phyloP scores from a whole-genome alignment of 2,113 vertebrate species.

The Ptychochromis oligacanthus region DNA sequence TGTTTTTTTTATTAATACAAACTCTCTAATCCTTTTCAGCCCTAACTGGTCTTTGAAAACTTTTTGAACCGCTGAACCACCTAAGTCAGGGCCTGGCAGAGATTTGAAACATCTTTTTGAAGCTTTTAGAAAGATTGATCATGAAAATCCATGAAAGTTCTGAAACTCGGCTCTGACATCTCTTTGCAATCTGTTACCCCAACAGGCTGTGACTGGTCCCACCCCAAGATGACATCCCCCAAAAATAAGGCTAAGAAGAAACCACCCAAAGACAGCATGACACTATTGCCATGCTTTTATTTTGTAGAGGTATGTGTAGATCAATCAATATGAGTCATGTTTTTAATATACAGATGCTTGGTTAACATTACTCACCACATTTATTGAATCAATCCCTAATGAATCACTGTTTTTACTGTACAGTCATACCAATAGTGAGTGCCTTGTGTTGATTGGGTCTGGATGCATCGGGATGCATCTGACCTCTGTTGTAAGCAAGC shows the following conservation, averaged over 20 bases:
- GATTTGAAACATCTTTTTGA: constrained; percentile 3
- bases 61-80: background rate
- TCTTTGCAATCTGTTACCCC: background rate
- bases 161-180: background rate
- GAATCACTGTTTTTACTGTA: constrained; percentile 12
- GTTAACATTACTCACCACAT: constrained; percentile 11
- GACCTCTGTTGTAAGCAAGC: background rate
- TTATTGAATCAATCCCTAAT: background rate
- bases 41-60: constrained; percentile 2
- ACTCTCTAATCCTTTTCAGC: background rate
- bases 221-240: constrained; percentile 75
- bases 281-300: constrained; percentile 91
- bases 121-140: constrained; percentile 8
- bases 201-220: constrained; percentile 73
- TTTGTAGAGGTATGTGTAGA: constrained; percentile 85
- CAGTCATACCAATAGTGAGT: background rate
- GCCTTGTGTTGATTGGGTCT: background rate
- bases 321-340: background rate
- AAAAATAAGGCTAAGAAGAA: constrained; percentile 86
- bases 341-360: background rate
- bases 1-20: background rate
- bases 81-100: background rate
- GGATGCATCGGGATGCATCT: background rate
- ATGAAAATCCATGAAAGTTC: background rate
- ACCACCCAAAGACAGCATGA: constrained; percentile 90